Percentiles rank a stretch among this genome's conserved stretches.
phyloP scores from a whole-genome alignment of 2,888 invertebrate species.

The Tipula helvola region DNA sequence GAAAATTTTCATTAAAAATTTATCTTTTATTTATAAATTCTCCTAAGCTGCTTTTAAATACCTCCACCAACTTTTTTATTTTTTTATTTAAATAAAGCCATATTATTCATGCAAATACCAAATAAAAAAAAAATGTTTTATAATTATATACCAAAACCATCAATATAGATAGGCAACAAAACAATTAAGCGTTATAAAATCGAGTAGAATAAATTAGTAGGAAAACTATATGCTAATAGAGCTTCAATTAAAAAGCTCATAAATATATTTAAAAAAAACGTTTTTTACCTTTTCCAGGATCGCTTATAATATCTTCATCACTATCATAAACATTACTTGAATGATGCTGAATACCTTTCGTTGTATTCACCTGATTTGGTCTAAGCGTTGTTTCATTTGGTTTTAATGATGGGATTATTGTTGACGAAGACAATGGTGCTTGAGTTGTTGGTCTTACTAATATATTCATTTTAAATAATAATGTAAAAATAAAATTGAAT shows the following conservation, averaged over 20 bases:
- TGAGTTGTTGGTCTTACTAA: conserved; percentile 28
- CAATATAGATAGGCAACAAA: neutral
- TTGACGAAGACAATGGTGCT: conserved; percentile 18
- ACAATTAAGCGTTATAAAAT: neutral
- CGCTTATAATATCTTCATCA: conserved; percentile 28
- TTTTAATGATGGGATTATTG: conserved; percentile 10
- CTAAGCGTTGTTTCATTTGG: neutral
- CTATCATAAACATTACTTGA: conserved; percentile 21
- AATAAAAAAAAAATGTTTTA: neutral
- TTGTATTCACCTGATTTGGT: conserved; percentile 6
- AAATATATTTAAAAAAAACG: neutral
- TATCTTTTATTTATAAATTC: neutral
- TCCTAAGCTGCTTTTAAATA: neutral
- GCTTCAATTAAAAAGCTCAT: neutral
- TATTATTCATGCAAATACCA: neutral
- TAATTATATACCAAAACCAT: neutral
- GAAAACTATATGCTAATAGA: neutral
- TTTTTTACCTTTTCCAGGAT: neutral
- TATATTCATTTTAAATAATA: neutral
- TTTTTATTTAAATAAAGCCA: neutral
- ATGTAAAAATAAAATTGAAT: neutral
- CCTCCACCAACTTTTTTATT: neutral
- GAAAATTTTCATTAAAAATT: neutral
- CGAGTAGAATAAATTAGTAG: neutral
- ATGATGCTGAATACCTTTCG: conserved; percentile 12